Conservation (phyloP, 2,113 vertebrate genomes). For the Spizaetus ornatus region DNA sequence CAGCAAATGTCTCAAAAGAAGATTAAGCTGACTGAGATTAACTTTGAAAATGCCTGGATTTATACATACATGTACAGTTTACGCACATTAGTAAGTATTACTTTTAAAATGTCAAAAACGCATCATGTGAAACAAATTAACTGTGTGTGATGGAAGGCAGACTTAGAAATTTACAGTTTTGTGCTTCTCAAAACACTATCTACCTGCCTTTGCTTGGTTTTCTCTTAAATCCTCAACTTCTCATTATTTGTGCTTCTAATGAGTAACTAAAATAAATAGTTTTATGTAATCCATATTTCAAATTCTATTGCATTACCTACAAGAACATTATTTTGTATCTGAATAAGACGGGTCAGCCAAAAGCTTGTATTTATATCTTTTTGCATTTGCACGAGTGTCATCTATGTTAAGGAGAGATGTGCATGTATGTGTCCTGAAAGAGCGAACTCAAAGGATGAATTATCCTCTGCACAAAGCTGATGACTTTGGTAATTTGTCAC, state of each 20-base stretch:
- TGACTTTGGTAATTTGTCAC: background rate
- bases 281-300: background rate
- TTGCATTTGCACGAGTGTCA: background rate
- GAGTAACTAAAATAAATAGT: background rate
- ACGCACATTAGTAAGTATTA: background rate
- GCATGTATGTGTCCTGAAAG: background rate
- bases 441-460: background rate
- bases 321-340: background rate
- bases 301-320: background rate
- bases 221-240: background rate
- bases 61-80: background rate
- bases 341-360: background rate
- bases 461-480: background rate
- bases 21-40: slow-evolving; percentile 38
- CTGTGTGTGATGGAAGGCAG: background rate
- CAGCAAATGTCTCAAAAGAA: slow-evolving; percentile 6
- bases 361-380: background rate
- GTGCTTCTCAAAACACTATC: background rate
- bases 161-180: slow-evolving; percentile 13
- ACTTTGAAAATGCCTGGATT: slow-evolving; percentile 10
- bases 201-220: background rate
- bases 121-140: slow-evolving; percentile 2
- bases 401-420: background rate
- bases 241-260: background rate
- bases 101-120: background rate